Evolutionary conservation across 2,888 invertebrate species (phyloP).

Genomic region (Cryptops parisi): DNA sequence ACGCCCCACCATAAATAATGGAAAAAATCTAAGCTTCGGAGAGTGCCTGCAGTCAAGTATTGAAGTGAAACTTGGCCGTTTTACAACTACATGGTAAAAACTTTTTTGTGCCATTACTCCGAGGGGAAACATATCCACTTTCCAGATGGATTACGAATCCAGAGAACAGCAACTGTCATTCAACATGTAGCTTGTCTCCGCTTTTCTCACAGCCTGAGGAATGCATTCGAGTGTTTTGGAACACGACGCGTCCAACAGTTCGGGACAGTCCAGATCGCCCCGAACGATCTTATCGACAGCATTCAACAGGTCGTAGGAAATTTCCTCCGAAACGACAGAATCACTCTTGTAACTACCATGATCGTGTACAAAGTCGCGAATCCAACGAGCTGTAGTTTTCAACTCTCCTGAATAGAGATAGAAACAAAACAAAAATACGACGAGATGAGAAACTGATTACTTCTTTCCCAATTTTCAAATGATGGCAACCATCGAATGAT

Average conservation of each 20-base stretch:
- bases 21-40: too few species aligned
- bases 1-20: too few species aligned
- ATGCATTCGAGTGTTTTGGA: slow-evolving; percentile 20
- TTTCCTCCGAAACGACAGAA: slow-evolving; percentile 70
- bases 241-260: slow-evolving; percentile 42
- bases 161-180: neutral
- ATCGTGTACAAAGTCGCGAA: slow-evolving; percentile 68
- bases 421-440: neutral
- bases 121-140: too few species aligned
- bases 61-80: too few species aligned
- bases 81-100: too few species aligned
- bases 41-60: too few species aligned
- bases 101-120: too few species aligned
- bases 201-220: slow-evolving; percentile 18
- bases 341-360: slow-evolving; percentile 87
- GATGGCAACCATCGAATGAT: neutral
- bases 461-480: neutral
- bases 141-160: too few species aligned
- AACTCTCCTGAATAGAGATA: slow-evolving; percentile 53
- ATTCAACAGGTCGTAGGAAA: slow-evolving; percentile 79
- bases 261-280: slow-evolving; percentile 54
- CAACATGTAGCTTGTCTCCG: slow-evolving; percentile 13
- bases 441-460: neutral
- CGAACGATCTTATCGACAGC: slow-evolving; percentile 57
- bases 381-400: slow-evolving; percentile 87